A percentile compares a stretch with the other conserved stretches of the same genome.
phyloP scores from a whole-genome alignment of 2,888 invertebrate species.

The Drosophila subquinaria region DNA sequence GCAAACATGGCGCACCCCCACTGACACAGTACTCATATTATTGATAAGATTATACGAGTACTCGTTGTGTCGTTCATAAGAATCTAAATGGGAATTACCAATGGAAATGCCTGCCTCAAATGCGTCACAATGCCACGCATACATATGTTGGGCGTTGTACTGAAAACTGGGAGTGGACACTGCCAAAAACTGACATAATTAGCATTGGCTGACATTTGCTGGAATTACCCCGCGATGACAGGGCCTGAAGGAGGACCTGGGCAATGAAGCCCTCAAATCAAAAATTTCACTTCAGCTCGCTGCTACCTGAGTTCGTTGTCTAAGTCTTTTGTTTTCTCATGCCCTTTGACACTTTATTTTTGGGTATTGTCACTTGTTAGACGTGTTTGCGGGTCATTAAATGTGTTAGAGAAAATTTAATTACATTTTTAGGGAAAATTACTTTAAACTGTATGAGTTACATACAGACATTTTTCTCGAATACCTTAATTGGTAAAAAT shows the following conservation, averaged over 20 bases:
- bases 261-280: constrained; percentile 33
- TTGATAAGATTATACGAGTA: constrained; percentile 69
- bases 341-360: constrained; percentile 7
- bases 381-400: background rate
- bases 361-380: background rate
- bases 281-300: constrained; percentile 56
- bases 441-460: background rate
- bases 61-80: constrained; percentile 27
- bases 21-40: constrained; percentile 26
- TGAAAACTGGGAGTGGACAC: constrained; percentile 37
- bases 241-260: constrained; percentile 11
- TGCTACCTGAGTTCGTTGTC: constrained; percentile 78
- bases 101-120: constrained; percentile 28
- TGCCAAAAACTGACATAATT: constrained; percentile 46
- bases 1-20: constrained; percentile 62
- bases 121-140: constrained; percentile 57
- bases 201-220: constrained; percentile 29
- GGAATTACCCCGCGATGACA: constrained; percentile 53
- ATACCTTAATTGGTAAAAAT: background rate
- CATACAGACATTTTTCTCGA: background rate
- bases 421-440: background rate
- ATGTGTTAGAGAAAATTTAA: background rate
- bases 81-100: constrained; percentile 66
- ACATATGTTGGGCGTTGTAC: constrained; percentile 12
- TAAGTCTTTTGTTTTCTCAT: constrained; percentile 73